Evolutionary conservation across 2,113 vertebrate species (phyloP), one percentile per base, ranked within the genome.

Genomic region (Pogonocichla stellata): DNA sequence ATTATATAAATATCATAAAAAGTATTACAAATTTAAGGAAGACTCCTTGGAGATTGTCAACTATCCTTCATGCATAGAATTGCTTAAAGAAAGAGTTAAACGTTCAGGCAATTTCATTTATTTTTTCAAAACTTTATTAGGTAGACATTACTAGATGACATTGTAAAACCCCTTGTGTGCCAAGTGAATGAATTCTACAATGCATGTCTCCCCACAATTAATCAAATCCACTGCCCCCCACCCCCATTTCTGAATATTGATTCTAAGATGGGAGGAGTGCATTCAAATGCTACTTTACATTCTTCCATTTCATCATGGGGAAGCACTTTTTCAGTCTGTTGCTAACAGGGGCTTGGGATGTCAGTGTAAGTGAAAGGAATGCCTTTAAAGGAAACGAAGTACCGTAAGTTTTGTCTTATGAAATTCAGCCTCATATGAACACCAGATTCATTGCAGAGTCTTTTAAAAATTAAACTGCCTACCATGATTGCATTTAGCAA

Each of bases 51-150:
- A 90, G 28, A 15, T 8, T 20, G 22, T 20, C 36, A 58, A 8
- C 19, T 51, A 36, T 23, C 16, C 36, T 31, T 85, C 42, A 38
- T 1, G 2, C 24, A 65, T 1, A 42, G 15, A 47, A 47, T 3
- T 12, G 3, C 22, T 90, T 57, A 34, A 70, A 74, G 33, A 88
- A 90, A 23, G 14, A 96, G 78, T 67, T 90, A 85, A 95, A 93
- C 78, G 92, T 82, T 79, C 74, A 93, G 96, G 47, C 92, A 96
- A 50, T 57, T 93, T 86, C 15, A 79, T 80, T 90, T 93, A 88
- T 92, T 94, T 91, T 96, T 92, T 97, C 88, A 88, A 95, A 97
- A 92, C 77, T 95, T 98, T 98, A 98, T 98, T 98, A 97, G 81
- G 87, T 57, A 91, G 95, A 95, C 82, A 23, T 97, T 88, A 83